Evolutionary conservation across 2,888 invertebrate genomes (phyloP).

Genomic region (Drosophila meridionalis): DNA sequence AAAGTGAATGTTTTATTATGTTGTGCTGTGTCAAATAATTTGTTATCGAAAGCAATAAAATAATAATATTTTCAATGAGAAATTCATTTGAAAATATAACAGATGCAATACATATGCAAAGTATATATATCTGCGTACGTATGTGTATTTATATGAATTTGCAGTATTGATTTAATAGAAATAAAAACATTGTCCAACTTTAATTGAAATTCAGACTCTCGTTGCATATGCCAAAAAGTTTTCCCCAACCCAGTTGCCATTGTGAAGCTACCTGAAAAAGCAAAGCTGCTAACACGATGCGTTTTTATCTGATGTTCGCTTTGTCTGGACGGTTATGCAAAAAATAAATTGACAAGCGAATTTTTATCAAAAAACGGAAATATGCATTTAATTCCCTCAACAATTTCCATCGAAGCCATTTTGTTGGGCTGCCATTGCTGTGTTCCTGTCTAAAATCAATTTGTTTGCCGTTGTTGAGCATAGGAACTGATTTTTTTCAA

Average conservation of each 20-base stretch:
- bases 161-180: constrained; percentile 9
- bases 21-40: background rate
- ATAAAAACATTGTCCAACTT: constrained; percentile 6
- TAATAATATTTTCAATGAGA: background rate
- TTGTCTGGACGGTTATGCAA: background rate
- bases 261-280: background rate
- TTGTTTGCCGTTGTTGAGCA: background rate
- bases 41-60: background rate
- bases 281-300: background rate
- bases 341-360: background rate
- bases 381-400: constrained; percentile 13
- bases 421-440: background rate
- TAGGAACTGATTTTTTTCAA: background rate
- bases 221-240: constrained; percentile 11
- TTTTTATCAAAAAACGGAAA: constrained; percentile 17
- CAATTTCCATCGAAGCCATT: background rate
- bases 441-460: constrained; percentile 10
- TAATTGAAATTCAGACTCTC: constrained; percentile 4
- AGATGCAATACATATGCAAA: background rate
- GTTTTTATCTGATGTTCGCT: constrained; percentile 7
- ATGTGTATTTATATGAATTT: background rate
- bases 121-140: background rate
- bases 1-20: background rate
- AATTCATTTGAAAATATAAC: constrained; percentile 1
- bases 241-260: background rate